Evolutionary conservation across 2,113 vertebrate genomes (phyloP), one percentile per base, ranked within the genome.

Genomic region (Onychostruthus taczanowskii): DNA sequence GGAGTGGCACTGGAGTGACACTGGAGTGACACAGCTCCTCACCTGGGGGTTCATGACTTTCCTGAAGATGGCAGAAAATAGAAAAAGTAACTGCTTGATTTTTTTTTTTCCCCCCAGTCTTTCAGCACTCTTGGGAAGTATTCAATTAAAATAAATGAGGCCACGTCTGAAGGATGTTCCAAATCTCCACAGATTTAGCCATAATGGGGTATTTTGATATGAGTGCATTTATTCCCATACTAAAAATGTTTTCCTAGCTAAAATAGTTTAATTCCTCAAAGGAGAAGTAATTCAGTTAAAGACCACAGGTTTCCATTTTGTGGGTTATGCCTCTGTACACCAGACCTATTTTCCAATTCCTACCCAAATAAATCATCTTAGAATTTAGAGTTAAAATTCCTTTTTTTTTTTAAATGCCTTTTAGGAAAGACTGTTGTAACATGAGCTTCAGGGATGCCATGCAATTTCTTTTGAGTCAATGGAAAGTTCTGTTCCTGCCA

Each of bases 131-230:
- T 52, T n/a, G 91, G 91, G 94, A 96, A 93, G 74, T 30, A 26
- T 49, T 93, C 93, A 96, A 97, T 97, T 97, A 97, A 96, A 96
- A 79, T 69, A 76, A 97, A 96, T 91, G 78, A 96, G 93, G 89
- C 89, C 96, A 94, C 53, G 87, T 39, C 63, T 89, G 94, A 94
- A 97, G 96, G 84, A 52, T 16, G 46, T 47, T 93, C 27, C 62
- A 84, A 95, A 89, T 87, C 84, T 91, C 89, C 47, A 44, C 2
- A 85, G 92, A 88, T 83, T 52, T 53, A 15, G 52, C 58, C 69
- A 23, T 73, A 95, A 93, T 33, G 37, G 64, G 69, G 67, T 87
- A 79, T 63, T 79, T 95, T 63, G 59, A 78, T 76, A 69, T 1
- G 14, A 93, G 14, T 50, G 70, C 91, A 17, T 86, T 79, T 91